Evolutionary conservation across 37 sponge, comb jelly and placozoan genomes (phyloP), one percentile per base, ranked within the genome.

Genomic region (Eunapius fragilis): DNA sequence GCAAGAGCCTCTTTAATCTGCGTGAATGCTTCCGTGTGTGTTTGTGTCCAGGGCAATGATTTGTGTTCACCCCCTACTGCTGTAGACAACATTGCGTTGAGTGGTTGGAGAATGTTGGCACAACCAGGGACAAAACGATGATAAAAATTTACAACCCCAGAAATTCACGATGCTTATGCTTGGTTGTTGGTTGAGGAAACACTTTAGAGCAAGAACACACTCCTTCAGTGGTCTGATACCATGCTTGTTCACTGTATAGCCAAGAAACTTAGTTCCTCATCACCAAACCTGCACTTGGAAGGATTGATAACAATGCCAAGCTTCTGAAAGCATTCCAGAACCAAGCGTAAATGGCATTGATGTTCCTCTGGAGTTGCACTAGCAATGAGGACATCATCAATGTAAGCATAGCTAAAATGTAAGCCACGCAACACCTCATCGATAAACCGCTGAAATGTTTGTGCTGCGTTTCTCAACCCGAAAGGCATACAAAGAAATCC

Each of bases 371-470:
- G 82, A 31, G 69, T 67, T 25, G 77, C 2, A 68, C 83, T 82
- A 27, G 83, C 83, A 37, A 82, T 76, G 2, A 82, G 83, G 31
- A 89, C 75, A 58, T 79, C 90, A 33, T 89, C 85, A 33, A 90
- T 69, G 6, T 41, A 41, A 41, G 6, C 41, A 41, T 41, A 41
- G 82, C 85, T 77, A 82, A 81, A 85, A 3, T 68, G 50, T 5
- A 83, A 79, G 31, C 89, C 89, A 49, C 23, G 83, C 0, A 90
- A 77, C 2, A 90, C 90, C 31, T 90, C 82, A 71, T 90, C 90
- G 2, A 90, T 85, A 50, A 90, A 85, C 0, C 85, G 74, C 67
- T 89, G 89, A 35, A 90, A 90, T 0, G 90, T 81, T 71, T 90
- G 90, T 49, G 90, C 86, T 4, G 90, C 86, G 24, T 90, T 90